Evolutionary conservation across 1,140 invertebrate species (phyloP).

Genomic region (Ruditapes philippinarum): DNA sequence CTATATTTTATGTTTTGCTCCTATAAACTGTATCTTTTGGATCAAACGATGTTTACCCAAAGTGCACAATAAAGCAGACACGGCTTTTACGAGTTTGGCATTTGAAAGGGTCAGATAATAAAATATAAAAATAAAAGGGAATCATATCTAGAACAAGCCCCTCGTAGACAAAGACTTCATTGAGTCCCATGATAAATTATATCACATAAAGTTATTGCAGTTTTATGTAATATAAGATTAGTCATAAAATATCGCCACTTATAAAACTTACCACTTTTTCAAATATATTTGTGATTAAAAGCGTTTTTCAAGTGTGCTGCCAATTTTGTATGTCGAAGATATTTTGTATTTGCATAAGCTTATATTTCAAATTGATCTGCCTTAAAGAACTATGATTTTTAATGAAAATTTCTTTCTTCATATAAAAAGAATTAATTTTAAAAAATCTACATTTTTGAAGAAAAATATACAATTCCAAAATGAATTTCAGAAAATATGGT

Average conservation of each 20-base stretch:
- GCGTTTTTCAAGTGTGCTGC: slow-evolving; percentile 6
- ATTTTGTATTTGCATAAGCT: too few relatives aligned
- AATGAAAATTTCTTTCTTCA: too few relatives aligned
- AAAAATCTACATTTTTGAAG: too few relatives aligned
- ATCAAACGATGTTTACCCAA: slow-evolving; percentile 59
- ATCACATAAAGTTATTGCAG: slow-evolving; percentile 26
- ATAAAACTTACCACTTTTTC: slow-evolving; percentile 7
- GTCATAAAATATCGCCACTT: slow-evolving; percentile 21
- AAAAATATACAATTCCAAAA: not conserved
- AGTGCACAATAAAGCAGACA: slow-evolving; percentile 57
- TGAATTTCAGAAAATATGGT: too few relatives aligned
- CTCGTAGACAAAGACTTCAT: slow-evolving; percentile 51
- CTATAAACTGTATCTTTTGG: slow-evolving; percentile 42
- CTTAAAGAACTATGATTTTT: too few relatives aligned
- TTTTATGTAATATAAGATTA: slow-evolving; percentile 28
- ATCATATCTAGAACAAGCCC: slow-evolving; percentile 1
- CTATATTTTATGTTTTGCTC: slow-evolving; percentile 62
- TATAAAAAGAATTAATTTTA: too few relatives aligned
- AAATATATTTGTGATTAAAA: slow-evolving; percentile 19
- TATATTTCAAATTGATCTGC: too few relatives aligned
- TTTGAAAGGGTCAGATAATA: slow-evolving; percentile 59
- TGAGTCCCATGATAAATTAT: slow-evolving; percentile 52
- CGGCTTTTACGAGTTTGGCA: slow-evolving; percentile 41
- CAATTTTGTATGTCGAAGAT: not conserved
- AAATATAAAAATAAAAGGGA: slow-evolving; percentile 63